phyloP scores from a whole-genome alignment of 2,797 vertebrate species.

The Xyrichtys novacula region DNA sequence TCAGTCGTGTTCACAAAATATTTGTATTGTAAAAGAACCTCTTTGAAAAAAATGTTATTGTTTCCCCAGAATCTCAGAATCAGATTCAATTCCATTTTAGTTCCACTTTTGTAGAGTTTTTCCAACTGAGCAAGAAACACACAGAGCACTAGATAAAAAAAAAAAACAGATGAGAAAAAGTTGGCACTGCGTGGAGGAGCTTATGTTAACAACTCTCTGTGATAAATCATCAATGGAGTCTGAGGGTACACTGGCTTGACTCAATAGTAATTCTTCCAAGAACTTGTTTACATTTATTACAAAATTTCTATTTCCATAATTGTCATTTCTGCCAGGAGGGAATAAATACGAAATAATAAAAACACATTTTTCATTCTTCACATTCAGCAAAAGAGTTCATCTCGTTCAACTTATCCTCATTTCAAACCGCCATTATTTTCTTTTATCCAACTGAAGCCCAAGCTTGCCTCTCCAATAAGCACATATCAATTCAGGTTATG shows the following conservation, averaged over 20 bases:
- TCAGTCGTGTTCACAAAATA: conserved; percentile 30
- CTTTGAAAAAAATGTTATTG: neutral
- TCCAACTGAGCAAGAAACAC: conserved; percentile 24
- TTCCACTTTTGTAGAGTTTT: conserved; percentile 32
- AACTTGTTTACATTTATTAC: conserved; percentile 14
- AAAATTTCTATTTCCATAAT: conserved; percentile 12
- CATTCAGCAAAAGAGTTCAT: neutral
- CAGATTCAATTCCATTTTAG: conserved; percentile 11
- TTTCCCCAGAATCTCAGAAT: conserved; percentile 2
- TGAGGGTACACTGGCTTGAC: conserved; percentile 14
- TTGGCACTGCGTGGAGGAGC: conserved; percentile 61
- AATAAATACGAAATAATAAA: conserved; percentile 31
- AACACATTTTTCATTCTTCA: conserved; percentile 27
- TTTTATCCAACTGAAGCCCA: conserved; percentile 32
- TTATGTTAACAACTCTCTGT: conserved; percentile 6
- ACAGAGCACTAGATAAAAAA: conserved; percentile 46
- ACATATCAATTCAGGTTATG: conserved; percentile 28
- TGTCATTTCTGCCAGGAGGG: neutral
- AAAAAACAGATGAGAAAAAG: conserved; percentile 40
- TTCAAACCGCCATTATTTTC: conserved; percentile 36
- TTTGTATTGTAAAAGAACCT: conserved; percentile 19
- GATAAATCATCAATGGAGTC: conserved; percentile 33
- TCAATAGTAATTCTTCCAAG: neutral
- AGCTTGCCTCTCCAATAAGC: conserved; percentile 19
- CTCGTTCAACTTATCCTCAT: conserved; percentile 24